Conservation (phyloP, 1,140 invertebrate genomes). For the Doryteuthis pealeii region DNA sequence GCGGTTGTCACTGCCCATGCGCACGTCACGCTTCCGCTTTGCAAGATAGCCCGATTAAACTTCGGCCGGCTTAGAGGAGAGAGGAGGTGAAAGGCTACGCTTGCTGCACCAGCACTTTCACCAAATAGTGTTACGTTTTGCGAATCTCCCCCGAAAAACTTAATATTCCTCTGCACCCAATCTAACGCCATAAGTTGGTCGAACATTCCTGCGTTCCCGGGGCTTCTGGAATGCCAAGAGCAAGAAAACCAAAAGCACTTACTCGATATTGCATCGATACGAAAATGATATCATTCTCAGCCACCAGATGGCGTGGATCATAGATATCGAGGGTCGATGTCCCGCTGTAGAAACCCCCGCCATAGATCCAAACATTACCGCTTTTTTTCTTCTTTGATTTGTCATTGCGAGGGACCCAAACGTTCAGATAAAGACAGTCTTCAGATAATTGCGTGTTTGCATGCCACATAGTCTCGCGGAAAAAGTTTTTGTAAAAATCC, state of each 20-base stretch:
- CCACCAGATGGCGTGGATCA: constrained; percentile 82
- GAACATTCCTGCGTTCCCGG: constrained; percentile 92
- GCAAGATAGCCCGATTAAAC: constrained; percentile 76
- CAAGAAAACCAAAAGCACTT: constrained; percentile 86
- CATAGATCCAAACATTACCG: constrained; percentile 96
- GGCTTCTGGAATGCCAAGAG: constrained; percentile 87
- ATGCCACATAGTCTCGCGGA: constrained; percentile 95
- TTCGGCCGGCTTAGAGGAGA: constrained; percentile 82
- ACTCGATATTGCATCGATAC: constrained; percentile 95
- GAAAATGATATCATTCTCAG: constrained; percentile 79
- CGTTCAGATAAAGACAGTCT: constrained; percentile 96
- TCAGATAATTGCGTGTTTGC: constrained; percentile 89
- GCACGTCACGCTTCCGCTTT: constrained; percentile 70
- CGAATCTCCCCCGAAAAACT: constrained; percentile 90
- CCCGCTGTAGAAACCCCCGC: constrained; percentile 93
- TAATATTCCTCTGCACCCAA: constrained; percentile 86
- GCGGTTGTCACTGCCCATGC: constrained; percentile 90
- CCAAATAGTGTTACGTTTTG: constrained; percentile 94
- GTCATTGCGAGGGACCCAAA: constrained; percentile 71
- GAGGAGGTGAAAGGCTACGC: constrained; percentile 87
- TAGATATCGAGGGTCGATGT: constrained; percentile 92
- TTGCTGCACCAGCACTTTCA: constrained; percentile 93
- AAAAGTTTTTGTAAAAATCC: constrained; percentile 87
- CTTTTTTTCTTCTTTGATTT: constrained; percentile 68
- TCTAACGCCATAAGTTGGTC: constrained; percentile 86